phyloP scores from a whole-genome alignment of 2,888 invertebrate species.

The Nymphalis polychloros region DNA sequence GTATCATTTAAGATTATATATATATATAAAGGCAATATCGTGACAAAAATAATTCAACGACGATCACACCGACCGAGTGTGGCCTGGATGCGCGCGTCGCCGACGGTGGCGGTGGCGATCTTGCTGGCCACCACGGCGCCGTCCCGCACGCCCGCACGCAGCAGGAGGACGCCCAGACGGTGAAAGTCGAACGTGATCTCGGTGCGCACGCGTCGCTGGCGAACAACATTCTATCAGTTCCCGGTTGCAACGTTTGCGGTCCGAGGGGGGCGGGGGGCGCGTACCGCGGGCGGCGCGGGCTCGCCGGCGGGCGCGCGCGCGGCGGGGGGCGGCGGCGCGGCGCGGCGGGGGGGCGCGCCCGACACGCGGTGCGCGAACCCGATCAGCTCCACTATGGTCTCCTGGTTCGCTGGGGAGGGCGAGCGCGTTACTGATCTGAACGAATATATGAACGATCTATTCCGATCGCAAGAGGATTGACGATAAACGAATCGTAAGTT shows the following conservation, averaged over 20 bases:
- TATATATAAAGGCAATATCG: no score
- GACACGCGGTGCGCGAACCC: slow-evolving; percentile 90
- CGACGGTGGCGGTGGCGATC: slow-evolving; percentile 96
- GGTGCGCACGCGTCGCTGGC: slow-evolving; percentile 78
- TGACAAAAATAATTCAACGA: neutral
- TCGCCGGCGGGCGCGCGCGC: slow-evolving; percentile 44
- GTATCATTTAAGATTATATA: no score
- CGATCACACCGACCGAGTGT: slow-evolving; percentile 82
- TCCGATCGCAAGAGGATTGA: no score
- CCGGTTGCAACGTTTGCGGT: neutral
- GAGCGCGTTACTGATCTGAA: neutral
- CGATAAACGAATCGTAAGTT: no score
- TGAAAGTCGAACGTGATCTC: slow-evolving; percentile 97
- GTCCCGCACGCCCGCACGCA: slow-evolving; percentile 89
- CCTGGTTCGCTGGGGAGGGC: slow-evolving; percentile 89
- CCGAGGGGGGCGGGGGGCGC: no score
- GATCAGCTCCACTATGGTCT: slow-evolving; percentile 95
- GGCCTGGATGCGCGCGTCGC: slow-evolving; percentile 94
- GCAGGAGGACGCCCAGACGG: slow-evolving; percentile 91
- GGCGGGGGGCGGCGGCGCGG: slow-evolving; percentile 48
- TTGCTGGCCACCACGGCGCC: slow-evolving; percentile 89
- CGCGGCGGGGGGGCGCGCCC: slow-evolving; percentile 43
- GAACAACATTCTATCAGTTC: neutral
- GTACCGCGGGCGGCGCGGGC: slow-evolving; percentile 39
- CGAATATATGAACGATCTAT: no score